These are phyloP conservation scores for Caenorhabditis virilis DNA, from an alignment of 2,888 invertebrate species.

Conservation along the genomic window DNA sequence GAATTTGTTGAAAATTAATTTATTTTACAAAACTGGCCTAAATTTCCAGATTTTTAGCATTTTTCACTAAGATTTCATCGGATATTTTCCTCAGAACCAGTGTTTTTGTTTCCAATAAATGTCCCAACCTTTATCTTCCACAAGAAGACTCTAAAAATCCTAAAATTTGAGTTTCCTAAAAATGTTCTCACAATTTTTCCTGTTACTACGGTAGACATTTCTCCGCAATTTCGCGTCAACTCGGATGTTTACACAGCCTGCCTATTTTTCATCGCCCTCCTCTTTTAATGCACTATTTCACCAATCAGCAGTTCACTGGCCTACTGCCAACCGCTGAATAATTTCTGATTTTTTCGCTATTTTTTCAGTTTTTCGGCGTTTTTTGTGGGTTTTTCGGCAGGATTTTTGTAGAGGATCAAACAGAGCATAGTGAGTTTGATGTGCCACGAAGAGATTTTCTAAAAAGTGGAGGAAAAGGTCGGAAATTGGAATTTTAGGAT, in stretches of 20 bases:
- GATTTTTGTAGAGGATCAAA: too few relatives aligned
- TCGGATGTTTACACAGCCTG: constrained; percentile 26
- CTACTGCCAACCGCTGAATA: not conserved
- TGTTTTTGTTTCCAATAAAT: too few relatives aligned
- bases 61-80: too few relatives aligned
- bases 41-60: too few relatives aligned
- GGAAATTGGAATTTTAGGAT: not conserved
- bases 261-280: constrained; percentile 6
- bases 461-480: not conserved
- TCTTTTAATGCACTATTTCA: not conserved
- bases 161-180: too few relatives aligned
- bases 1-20: too few relatives aligned
- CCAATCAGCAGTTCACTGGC: not conserved
- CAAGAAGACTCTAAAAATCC: too few relatives aligned
- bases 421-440: not conserved
- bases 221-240: constrained; percentile 9
- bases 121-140: too few relatives aligned
- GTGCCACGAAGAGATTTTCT: too few relatives aligned
- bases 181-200: constrained; percentile 69
- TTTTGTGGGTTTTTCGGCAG: not conserved
- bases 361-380: not conserved
- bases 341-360: not conserved
- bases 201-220: constrained; percentile 12
- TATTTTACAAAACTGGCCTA: too few relatives aligned
- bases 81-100: too few relatives aligned